Evolutionary conservation across 2,888 invertebrate species (phyloP).

Genomic region (Exocentrus adspersus): DNA sequence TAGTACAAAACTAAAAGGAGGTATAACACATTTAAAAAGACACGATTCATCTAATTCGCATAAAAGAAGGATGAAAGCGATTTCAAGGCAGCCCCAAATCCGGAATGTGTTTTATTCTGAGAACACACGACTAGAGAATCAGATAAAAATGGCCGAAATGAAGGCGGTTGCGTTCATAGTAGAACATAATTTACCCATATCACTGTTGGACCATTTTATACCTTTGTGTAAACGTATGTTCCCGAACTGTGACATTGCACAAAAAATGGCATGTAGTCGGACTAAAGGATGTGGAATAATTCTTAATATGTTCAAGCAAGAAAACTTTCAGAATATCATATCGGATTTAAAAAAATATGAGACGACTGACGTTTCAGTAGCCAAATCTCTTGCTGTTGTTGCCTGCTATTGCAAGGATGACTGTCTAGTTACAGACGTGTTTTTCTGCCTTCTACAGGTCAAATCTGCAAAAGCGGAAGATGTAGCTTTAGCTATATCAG

Average conservation of each 20-base stretch:
- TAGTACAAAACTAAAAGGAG: slow-evolving; percentile 8
- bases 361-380: background rate
- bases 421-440: background rate
- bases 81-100: slow-evolving; percentile 14
- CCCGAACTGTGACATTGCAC: slow-evolving; percentile 16
- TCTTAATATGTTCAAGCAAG: slow-evolving; percentile 2
- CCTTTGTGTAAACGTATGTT: slow-evolving; percentile 12
- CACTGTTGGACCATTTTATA: slow-evolving; percentile 3
- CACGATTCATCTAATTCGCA: slow-evolving; percentile 17
- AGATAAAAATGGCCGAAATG: slow-evolving; percentile 16
- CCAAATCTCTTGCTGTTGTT: background rate
- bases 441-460: background rate
- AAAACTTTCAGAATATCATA: slow-evolving; percentile 2
- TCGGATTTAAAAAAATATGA: slow-evolving; percentile 5
- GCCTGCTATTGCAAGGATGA: background rate
- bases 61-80: slow-evolving; percentile 13
- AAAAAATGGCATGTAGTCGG: slow-evolving; percentile 9
- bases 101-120: slow-evolving; percentile 9
- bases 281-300: slow-evolving; percentile 15
- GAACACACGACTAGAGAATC: slow-evolving; percentile 8
- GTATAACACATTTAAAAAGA: slow-evolving; percentile 21
- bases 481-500: background rate
- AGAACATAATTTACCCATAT: slow-evolving; percentile 24
- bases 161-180: slow-evolving; percentile 18
- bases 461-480: background rate